These are phyloP conservation scores for Heterohyrax brucei DNA, from an alignment of 2,797 vertebrate genomes.

Conservation along the genomic window DNA sequence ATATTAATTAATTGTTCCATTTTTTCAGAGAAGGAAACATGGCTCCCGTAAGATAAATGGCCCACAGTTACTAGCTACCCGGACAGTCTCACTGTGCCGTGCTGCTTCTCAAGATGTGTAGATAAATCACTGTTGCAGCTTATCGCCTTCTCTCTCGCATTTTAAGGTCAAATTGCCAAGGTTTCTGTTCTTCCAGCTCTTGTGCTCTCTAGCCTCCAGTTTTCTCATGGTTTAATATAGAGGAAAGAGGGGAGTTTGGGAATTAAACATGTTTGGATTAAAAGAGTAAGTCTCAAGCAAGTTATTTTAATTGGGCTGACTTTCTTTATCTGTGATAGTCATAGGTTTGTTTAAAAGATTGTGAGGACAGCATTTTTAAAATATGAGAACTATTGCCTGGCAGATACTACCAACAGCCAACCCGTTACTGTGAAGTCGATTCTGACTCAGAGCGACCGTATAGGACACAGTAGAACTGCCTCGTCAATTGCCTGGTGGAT, in stretches of 20 bases:
- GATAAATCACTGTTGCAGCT: background rate
- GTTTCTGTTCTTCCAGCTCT: constrained; percentile 49
- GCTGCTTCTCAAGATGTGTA: background rate
- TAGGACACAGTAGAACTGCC: too few relatives aligned
- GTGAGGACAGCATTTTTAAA: too few relatives aligned
- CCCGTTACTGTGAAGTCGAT: too few relatives aligned
- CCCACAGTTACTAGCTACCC: background rate
- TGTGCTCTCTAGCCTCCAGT: background rate
- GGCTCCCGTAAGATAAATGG: background rate
- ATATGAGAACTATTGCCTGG: too few relatives aligned
- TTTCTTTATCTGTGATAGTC: background rate
- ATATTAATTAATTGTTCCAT: constrained; percentile 1
- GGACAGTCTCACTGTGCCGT: background rate
- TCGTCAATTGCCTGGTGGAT: too few relatives aligned
- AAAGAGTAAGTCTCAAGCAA: background rate
- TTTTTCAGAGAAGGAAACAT: constrained; percentile 19
- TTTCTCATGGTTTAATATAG: constrained; percentile 1
- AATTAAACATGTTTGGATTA: constrained; percentile 18
- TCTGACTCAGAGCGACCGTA: too few relatives aligned
- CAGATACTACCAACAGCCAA: too few relatives aligned
- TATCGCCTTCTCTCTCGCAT: background rate
- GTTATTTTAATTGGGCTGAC: background rate
- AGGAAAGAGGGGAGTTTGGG: constrained; percentile 1
- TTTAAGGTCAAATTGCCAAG: constrained; percentile 4
- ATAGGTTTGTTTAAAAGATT: too few relatives aligned